Evolutionary conservation across 35 echinoderm and acorn worm species (phyloP).

Genomic region (Heliocidaris tuberculata): DNA sequence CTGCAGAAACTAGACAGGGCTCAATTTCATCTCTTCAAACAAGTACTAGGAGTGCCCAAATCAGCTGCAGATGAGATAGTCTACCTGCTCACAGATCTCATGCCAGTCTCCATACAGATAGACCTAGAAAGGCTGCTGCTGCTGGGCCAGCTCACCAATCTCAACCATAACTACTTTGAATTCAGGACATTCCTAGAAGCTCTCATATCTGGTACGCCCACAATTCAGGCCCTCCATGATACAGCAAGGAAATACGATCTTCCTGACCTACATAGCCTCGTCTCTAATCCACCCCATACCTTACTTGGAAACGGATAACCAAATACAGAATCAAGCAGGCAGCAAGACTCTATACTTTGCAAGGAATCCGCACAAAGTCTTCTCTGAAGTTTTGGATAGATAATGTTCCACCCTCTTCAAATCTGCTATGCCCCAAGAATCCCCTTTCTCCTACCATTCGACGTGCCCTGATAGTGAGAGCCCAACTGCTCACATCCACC

Average conservation of each 20-base stretch:
- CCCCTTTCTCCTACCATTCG: background rate
- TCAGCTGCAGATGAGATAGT: background rate
- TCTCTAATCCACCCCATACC: background rate
- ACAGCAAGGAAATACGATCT: background rate
- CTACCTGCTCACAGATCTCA: too few species aligned
- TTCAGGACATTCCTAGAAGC: conserved; percentile 17
- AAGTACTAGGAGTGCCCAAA: background rate
- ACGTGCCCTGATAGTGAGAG: too few species aligned
- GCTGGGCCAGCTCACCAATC: too few species aligned
- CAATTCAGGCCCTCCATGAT: background rate
- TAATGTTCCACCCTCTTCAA: background rate
- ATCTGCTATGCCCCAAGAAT: background rate
- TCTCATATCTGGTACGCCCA: background rate
- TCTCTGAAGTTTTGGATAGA: background rate
- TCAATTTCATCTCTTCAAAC: background rate
- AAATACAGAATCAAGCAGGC: background rate
- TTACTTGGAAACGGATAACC: background rate
- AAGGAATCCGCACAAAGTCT: background rate
- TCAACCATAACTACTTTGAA: background rate
- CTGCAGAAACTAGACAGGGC: background rate
- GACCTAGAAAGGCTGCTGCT: too few species aligned
- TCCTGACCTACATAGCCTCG: background rate
- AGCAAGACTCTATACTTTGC: background rate
- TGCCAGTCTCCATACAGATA: too few species aligned
- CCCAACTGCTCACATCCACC: too few species aligned